Conservation (phyloP, 2,888 invertebrate species). For the Chamaedrilus cognettii region DNA sequence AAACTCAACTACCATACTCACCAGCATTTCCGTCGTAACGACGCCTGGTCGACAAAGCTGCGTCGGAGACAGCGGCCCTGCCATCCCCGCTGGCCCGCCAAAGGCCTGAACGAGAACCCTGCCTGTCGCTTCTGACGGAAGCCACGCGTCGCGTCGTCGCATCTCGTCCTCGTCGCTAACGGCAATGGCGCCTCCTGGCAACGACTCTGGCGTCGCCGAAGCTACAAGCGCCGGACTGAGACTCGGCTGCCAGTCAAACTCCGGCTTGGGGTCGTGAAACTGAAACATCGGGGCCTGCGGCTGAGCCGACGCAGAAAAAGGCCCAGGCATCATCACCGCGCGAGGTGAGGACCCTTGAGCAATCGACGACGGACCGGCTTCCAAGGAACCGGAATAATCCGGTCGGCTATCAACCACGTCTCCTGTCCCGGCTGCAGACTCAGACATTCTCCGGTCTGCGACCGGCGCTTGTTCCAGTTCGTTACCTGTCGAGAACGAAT, state of each 20-base stretch:
- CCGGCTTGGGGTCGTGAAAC: background rate
- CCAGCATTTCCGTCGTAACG: slow-evolving; percentile 79
- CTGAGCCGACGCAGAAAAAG: too few species aligned
- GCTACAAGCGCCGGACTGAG: background rate
- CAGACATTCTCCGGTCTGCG: too few species aligned
- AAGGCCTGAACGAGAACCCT: slow-evolving; percentile 7
- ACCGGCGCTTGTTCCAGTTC: too few species aligned
- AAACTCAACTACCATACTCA: slow-evolving; percentile 58
- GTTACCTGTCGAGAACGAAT: slow-evolving; percentile 35
- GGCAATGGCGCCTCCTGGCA: background rate
- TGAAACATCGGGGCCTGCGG: too few species aligned
- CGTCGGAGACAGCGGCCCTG: slow-evolving; percentile 68
- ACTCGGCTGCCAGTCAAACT: background rate
- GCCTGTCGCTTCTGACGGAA: slow-evolving; percentile 77
- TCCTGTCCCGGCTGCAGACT: background rate
- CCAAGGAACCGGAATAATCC: background rate
- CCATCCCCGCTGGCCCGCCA: background rate
- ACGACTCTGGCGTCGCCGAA: background rate
- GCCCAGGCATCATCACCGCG: slow-evolving; percentile 1
- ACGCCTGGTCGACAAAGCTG: slow-evolving; percentile 84
- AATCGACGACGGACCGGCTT: too few species aligned
- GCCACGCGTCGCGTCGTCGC: slow-evolving; percentile 66
- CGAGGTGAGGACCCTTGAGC: slow-evolving; percentile 3
- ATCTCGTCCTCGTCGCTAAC: slow-evolving; percentile 51
- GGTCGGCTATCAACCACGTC: background rate